Evolutionary conservation across 2,797 vertebrate genomes (phyloP), one percentile per base, ranked within the genome.

Genomic region (Otus scops): DNA sequence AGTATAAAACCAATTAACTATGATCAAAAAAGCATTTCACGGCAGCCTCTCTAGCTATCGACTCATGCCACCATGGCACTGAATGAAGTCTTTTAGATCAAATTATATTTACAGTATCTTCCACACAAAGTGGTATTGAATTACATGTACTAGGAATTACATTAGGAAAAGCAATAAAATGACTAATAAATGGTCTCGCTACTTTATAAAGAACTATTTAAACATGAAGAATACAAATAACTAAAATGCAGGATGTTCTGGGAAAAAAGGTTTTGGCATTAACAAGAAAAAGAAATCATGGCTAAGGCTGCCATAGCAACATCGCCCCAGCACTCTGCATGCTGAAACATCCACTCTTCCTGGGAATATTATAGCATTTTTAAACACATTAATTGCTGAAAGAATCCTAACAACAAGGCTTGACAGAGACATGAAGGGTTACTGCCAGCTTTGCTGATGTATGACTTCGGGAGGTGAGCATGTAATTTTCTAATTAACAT

Each of bases 231-330:
- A 86, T 26, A 83, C 22, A 57, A 84, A 16, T 34, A 94, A 89
- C 39, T 67, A 67, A 93, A 91, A 91, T 34, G 45, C 32, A 79
- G 76, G 88, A 81, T 69, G 17, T 77, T 63, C 30, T 56, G 28
- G 53, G 51, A 36, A 57, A 63, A 36, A 51, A 16, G 39, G n/a
- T 56, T 89, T 73, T 90, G 88, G 81, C 86, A 95, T 67, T 77
- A 96, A 78, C 64, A 67, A 76, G 48, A 89, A 88, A 70, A 69
- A 79, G 68, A 95, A 95, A 94, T 96, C 92, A 61, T 75, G 84
- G 88, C 53, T 84, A 91, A 74, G 95, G 97, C 95, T 97, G 85
- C 96, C 95, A 97, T 94, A 98, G 93, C 92, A 98, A 96, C 96
- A 96, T 95, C 89, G 86, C 94, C 79, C 68, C 92, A 95, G 95